These are phyloP conservation scores for Osedax frankpressi DNA, from an alignment of 2,888 invertebrate genomes.

Conservation along the genomic window DNA sequence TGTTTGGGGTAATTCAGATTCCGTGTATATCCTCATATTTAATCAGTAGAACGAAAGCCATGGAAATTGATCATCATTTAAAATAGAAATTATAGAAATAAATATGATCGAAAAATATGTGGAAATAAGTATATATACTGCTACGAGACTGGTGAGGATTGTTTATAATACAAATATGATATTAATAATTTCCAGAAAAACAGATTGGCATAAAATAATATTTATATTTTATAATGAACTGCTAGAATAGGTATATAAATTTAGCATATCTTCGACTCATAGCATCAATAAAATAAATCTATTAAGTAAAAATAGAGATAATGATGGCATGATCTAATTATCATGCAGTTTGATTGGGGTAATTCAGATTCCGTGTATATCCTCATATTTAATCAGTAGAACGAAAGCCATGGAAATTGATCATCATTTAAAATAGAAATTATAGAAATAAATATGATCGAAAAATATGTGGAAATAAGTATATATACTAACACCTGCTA, in stretches of 20 bases:
- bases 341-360: too few species aligned
- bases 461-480: not conserved
- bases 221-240: too few species aligned
- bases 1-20: too few species aligned
- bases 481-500: not conserved
- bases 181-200: too few species aligned
- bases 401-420: constrained; percentile 14
- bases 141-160: not conserved
- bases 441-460: not conserved
- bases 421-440: not conserved
- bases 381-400: constrained; percentile 4
- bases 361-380: not conserved
- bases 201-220: too few species aligned
- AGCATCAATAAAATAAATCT: too few species aligned
- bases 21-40: not conserved
- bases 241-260: too few species aligned
- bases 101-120: not conserved
- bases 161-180: not conserved
- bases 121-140: too few species aligned
- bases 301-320: too few species aligned
- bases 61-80: constrained; percentile 11
- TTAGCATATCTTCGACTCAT: too few species aligned
- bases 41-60: constrained; percentile 14
- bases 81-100: not conserved
- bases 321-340: too few species aligned